These are phyloP conservation scores for Temnothorax longispinosus DNA, from an alignment of 1,140 invertebrate genomes.

Conservation along the genomic window DNA sequence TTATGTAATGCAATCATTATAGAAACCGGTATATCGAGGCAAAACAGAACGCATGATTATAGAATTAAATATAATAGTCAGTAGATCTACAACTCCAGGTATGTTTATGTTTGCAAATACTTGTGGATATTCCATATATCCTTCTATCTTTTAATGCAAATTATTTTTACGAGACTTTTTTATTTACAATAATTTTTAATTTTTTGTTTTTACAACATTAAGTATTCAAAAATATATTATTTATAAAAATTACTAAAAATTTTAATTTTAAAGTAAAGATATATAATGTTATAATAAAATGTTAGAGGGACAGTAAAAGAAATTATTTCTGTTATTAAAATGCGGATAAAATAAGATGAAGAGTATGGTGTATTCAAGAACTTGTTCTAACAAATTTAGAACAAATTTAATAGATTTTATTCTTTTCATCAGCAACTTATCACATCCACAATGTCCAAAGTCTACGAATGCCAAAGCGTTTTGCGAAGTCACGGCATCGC, in stretches of 20 bases:
- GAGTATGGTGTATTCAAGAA: not conserved
- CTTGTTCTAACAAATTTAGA: not conserved
- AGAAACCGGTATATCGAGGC: not conserved
- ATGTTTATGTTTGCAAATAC: not conserved
- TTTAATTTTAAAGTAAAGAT: not conserved
- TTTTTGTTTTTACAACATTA: not conserved
- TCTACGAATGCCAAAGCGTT: slow-evolving; percentile 25
- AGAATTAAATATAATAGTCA: not conserved
- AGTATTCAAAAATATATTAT: not conserved
- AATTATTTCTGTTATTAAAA: not conserved
- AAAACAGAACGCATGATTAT: not conserved
- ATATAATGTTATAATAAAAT: not conserved
- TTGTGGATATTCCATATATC: not conserved
- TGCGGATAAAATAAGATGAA: not conserved
- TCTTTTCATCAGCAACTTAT: not conserved
- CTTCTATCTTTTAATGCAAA: not conserved
- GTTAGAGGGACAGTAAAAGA: not conserved
- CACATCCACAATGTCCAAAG: slow-evolving; percentile 11
- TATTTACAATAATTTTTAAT: not conserved
- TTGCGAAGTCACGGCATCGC: slow-evolving; percentile 12
- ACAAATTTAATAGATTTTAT: no score
- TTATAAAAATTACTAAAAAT: not conserved
- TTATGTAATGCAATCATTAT: slow-evolving; percentile 15
- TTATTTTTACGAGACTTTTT: not conserved
- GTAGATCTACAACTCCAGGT: not conserved